These are phyloP conservation scores for Caenorhabditis briggsae DNA, from an alignment of 1,140 invertebrate species.

Conservation along the genomic window DNA sequence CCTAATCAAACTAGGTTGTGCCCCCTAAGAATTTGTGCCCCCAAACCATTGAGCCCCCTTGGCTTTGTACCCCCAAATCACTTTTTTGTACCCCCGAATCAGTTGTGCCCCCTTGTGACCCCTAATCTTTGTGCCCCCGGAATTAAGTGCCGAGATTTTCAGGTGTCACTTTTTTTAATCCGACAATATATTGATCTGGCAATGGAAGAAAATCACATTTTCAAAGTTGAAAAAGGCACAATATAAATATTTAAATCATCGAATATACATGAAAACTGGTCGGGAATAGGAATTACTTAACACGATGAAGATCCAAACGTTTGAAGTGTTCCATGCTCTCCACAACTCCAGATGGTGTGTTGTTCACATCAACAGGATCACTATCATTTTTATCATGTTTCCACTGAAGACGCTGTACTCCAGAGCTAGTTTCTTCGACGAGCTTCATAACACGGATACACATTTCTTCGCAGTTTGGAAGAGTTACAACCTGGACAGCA, in stretches of 20 bases:
- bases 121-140: too few species aligned
- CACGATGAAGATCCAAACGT: not conserved
- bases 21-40: too few species aligned
- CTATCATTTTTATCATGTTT: not conserved
- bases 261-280: not conserved
- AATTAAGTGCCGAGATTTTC: too few species aligned
- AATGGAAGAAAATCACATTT: too few species aligned
- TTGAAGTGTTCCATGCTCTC: not conserved
- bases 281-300: not conserved
- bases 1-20: too few species aligned
- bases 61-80: too few species aligned
- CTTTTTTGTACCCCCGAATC: too few species aligned
- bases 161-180: too few species aligned
- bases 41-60: too few species aligned
- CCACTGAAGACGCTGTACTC: slow-evolving; percentile 21
- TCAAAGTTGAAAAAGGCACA: too few species aligned
- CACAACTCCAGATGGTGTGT: not conserved
- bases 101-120: too few species aligned
- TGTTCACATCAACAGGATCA: not conserved
- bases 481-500: slow-evolving; percentile 74
- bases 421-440: slow-evolving; percentile 62
- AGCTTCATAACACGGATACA: slow-evolving; percentile 73
- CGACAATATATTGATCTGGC: too few species aligned
- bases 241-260: not conserved
- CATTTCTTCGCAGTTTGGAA: slow-evolving; percentile 73